Evolutionary conservation across 1,140 invertebrate species (phyloP), one percentile per base, ranked within the genome.

Genomic region (Chironomus tepperi): DNA sequence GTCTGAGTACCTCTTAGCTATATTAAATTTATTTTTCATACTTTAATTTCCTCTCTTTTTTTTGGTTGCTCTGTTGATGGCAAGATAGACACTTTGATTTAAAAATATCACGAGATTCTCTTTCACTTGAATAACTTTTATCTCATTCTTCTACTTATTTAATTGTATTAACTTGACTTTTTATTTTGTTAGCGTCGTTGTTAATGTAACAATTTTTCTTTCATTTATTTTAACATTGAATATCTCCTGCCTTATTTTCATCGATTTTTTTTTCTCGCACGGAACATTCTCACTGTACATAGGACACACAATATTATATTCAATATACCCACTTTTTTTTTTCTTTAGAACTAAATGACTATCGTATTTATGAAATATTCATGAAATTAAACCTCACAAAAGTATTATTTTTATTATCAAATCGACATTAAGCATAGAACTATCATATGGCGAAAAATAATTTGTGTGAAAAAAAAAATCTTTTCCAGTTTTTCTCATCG

Each of bases 231-330:
- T 19, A 70, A 70, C 65, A 70, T 70, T 70, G 65, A 70, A 70
- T 70, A 70, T 70, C 65, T 70, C 65, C 65, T 70, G 65, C 65
- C 65, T 70, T 70, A 70, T 70, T 70, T 70, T 70, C 65, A 70
- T 70, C 65, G 65, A 70, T 70, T 70, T 70, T 70, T 70, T 19
- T 21, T 12, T 16, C 19, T 70, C 19, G 65, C 65, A 70, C 65
- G 65, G 65, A 70, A 70, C 65, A 57, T 15, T 57, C 47, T 57
- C 47, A 57, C 47, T 57, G 10, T 57, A 57, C 47, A 57, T 57
- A 57, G 47, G 47, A 57, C 47, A 57, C 47, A 57, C n/a, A 57
- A 15, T 57, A 57, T 57, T 57, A 57, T 15, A 57, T 57, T 57
- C 47, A 57, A 57, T 57, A 57, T n/a, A 57, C 3, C 5, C n/a